Evolutionary conservation across 2,888 invertebrate species (phyloP), one percentile per base, ranked within the genome.

Genomic region (Leptothorax acervorum): DNA sequence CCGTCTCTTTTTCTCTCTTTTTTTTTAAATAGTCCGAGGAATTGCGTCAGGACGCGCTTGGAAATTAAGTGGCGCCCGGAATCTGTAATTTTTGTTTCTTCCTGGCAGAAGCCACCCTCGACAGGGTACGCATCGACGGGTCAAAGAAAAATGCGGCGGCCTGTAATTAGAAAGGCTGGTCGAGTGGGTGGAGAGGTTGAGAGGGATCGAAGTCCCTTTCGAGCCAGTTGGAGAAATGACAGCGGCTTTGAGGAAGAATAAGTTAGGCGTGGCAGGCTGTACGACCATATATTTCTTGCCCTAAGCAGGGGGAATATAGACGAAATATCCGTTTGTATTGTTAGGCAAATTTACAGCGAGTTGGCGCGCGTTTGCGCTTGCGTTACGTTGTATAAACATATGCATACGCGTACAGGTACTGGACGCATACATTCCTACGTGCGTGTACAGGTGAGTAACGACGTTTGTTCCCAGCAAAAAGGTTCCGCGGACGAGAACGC

Each of bases 111-210:
- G 65, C 71, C 68, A 62, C 70, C 53, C 73, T 65, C 78, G 57
- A 45, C 55, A 57, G 73, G 74, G 12, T 31, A 48, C 62, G 85
- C 83, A 73, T 78, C 79, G 76, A 60, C 71, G 53, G 84, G 73
- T 74, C 71, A 86, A 75, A 82, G 86, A 89, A 87, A 88, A 87
- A 84, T 70, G 88, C 79, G 55, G 87, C 91, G 91, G 90, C 82
- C 85, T 87, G 87, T 91, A 91, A 91, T 91, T 91, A 91, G 91
- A 91, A 90, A 88, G 82, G 85, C 83, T 63, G 86, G 71, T 42
- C 81, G 74, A 63, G 81, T 88, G 88, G 89, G 91, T 88, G 90
- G 90, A 89, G 90, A 87, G 86, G 75, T 62, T 73, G 88, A 79
- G 66, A 83, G 79, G 83, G 81, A 85, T 83, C 89, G 84, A 85